Percentiles rank a stretch among this genome's conserved stretches.
These are phyloP conservation scores for Fundulus diaphanus DNA, from an alignment of 2,797 vertebrate species.

Conservation along the genomic window DNA sequence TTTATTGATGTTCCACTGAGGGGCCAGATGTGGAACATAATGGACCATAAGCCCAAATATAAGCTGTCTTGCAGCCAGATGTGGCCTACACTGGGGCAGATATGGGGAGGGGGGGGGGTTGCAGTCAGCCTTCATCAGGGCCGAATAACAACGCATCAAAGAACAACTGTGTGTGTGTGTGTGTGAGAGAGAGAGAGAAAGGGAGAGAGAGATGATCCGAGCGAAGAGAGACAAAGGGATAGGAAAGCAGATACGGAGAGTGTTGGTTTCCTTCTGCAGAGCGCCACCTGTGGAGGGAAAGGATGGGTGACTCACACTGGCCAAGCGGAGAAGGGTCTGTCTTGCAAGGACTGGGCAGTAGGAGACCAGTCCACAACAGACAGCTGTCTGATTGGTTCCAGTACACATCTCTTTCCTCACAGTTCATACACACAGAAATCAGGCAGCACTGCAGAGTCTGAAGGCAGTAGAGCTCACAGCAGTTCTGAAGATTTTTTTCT, in stretches of 20 bases:
- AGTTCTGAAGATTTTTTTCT: neutral
- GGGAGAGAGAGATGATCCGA: neutral
- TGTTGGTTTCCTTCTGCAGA: slow-evolving; percentile 49
- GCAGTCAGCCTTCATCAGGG: slow-evolving; percentile 7
- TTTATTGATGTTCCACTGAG: neutral
- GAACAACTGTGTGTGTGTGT: neutral
- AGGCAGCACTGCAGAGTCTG: neutral
- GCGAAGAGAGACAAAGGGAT: slow-evolving; percentile 32
- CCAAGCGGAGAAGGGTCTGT: slow-evolving; percentile 34
- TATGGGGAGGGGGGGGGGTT: slow-evolving; percentile 6
- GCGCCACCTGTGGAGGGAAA: slow-evolving; percentile 39
- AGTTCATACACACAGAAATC: neutral
- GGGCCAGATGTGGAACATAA: slow-evolving; percentile 27
- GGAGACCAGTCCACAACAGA: slow-evolving; percentile 27
- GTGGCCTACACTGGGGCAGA: slow-evolving; percentile 47
- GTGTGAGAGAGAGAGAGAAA: neutral
- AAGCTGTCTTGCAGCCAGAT: slow-evolving; percentile 57
- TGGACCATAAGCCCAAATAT: slow-evolving; percentile 38
- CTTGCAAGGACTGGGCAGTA: slow-evolving; percentile 22
- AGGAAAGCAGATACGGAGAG: slow-evolving; percentile 36
- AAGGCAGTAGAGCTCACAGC: neutral
- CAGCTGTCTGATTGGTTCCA: slow-evolving; percentile 25
- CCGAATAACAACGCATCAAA: slow-evolving; percentile 13
- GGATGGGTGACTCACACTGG: slow-evolving; percentile 50
- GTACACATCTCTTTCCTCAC: slow-evolving; percentile 2